Percentiles rank a stretch among this genome's conserved stretches.
Conservation (phyloP, 2,797 vertebrate species). For the Micrastur ruficollis region DNA sequence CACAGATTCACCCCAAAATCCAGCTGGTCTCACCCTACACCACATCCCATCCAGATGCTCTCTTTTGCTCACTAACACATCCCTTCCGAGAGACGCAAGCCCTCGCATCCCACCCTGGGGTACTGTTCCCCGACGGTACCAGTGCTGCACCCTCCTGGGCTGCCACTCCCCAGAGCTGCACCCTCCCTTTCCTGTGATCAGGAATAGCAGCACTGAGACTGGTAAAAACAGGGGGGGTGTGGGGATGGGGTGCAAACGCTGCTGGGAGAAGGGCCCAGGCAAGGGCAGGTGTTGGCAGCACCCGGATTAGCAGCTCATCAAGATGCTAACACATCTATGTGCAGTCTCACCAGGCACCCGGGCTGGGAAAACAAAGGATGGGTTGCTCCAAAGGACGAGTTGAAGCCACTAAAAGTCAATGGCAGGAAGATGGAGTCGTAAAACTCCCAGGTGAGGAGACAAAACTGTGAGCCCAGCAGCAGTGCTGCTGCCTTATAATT, state of each 20-base stretch:
- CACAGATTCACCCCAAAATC: neutral
- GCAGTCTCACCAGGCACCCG: neutral
- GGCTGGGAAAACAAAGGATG: neutral
- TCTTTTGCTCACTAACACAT: neutral
- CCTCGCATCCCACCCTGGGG: neutral
- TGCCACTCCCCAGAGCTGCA: neutral
- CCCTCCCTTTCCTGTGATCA: neutral
- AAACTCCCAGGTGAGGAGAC: neutral
- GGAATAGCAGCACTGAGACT: neutral
- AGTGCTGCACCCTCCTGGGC: neutral
- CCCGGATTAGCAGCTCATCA: accelerated
- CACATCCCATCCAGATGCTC: neutral
- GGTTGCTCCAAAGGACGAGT: accelerated
- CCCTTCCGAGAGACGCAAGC: neutral
- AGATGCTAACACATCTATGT: neutral
- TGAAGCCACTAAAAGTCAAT: neutral
- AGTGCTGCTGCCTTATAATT: accelerated
- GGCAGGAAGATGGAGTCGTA: neutral
- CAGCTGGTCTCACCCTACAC: neutral
- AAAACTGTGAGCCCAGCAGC: neutral
- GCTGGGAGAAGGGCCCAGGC: neutral
- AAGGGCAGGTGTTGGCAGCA: neutral
- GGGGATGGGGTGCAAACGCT: neutral
- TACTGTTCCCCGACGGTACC: neutral
- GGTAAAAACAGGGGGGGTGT: accelerated